Evolutionary conservation across 2,113 vertebrate genomes (phyloP).

Genomic region (Chrysochloris asiatica): DNA sequence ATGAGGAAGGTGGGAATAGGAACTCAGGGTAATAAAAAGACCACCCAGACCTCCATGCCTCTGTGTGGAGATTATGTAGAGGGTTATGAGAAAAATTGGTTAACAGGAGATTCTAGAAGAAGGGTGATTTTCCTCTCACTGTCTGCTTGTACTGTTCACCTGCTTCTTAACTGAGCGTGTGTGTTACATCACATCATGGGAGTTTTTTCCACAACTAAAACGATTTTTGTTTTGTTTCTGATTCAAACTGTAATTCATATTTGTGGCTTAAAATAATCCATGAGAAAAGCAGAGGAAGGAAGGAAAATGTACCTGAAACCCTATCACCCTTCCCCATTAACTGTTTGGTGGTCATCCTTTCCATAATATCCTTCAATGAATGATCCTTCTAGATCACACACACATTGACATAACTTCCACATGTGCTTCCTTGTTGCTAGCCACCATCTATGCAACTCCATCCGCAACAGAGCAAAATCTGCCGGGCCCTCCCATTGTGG

Average conservation of each 20-base stretch:
- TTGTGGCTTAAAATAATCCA: neutral
- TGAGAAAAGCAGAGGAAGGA: neutral
- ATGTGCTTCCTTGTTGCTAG: neutral
- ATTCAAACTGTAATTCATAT: neutral
- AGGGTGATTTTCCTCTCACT: neutral
- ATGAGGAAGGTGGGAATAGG: neutral
- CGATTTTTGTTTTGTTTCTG: neutral
- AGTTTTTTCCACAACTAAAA: neutral
- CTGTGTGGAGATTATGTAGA: accelerated
- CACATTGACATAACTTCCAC: accelerated
- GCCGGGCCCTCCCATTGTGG: neutral
- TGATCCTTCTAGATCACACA: accelerated
- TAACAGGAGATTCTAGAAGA: neutral
- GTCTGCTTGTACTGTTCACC: too few relatives aligned
- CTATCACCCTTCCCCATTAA: neutral
- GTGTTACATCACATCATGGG: neutral
- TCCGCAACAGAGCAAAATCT: neutral
- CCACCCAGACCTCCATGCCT: accelerated
- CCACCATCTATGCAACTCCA: neutral
- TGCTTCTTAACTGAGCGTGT: neutral
- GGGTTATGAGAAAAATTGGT: accelerated
- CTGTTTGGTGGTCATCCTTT: neutral
- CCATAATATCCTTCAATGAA: accelerated
- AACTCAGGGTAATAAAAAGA: neutral
- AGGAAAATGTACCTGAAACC: neutral